Conservation (phyloP, 2,797 vertebrate species). For the Enteromius fasciolatus region DNA sequence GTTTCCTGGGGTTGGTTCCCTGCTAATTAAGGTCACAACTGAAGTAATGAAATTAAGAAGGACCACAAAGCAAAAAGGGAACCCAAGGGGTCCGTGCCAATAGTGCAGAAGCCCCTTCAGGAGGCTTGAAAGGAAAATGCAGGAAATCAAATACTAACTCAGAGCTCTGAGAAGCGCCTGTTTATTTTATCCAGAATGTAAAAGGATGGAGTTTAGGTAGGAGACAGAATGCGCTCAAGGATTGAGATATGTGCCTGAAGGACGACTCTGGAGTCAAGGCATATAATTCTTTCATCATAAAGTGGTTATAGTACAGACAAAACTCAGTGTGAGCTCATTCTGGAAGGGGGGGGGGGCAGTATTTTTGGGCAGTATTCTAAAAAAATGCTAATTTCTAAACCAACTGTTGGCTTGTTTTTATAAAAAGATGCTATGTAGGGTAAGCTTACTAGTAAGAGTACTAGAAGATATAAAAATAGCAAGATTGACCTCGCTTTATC, state of each 20-base stretch:
- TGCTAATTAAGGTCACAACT: constrained; percentile 79
- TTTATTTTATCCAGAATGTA: constrained; percentile 73
- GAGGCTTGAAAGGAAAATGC: constrained; percentile 63
- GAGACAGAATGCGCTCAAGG: constrained; percentile 73
- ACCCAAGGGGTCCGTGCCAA: constrained; percentile 67
- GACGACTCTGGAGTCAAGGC: constrained; percentile 68
- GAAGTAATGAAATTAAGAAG: constrained; percentile 79
- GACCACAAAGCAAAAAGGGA: constrained; percentile 70
- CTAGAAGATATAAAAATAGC: not conserved
- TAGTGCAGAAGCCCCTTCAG: constrained; percentile 63
- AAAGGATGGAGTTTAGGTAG: constrained; percentile 73
- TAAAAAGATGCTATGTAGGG: not conserved
- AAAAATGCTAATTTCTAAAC: not conserved
- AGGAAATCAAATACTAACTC: constrained; percentile 78
- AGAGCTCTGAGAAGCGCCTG: constrained; percentile 65
- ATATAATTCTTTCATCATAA: constrained; percentile 67
- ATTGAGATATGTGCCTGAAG: constrained; percentile 70
- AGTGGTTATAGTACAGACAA: constrained; percentile 21
- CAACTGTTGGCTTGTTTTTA: not conserved
- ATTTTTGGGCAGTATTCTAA: not conserved
- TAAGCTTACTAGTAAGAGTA: not conserved
- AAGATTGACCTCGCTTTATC: not conserved
- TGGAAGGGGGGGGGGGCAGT: no score
- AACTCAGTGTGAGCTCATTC: constrained; percentile 15
- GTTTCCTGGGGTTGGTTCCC: constrained; percentile 65